Base-by-base conservation (phyloP, 2,113 vertebrate genomes). In the Collichthys lucidus region DNA sequence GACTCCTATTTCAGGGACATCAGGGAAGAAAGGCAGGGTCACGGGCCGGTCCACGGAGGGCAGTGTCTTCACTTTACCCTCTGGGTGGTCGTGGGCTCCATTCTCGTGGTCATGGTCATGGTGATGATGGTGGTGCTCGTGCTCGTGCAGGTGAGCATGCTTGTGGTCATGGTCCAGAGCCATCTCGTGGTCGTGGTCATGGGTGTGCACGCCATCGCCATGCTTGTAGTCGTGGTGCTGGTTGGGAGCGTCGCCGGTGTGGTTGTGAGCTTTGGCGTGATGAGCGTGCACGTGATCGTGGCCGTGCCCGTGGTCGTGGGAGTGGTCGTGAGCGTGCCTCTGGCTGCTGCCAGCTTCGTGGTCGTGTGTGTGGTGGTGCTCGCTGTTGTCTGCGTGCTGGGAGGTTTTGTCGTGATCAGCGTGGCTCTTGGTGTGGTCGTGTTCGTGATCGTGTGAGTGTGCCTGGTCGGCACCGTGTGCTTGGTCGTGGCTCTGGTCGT, bases 121-220 rank as follows among this genome's bases (percentile, higher is more conserved):
- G 71, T 94, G 93, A 61, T 95, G 95, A 70, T 94, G 93, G 70
- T 95, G 94, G 86, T 95, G 95, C 82, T 95, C 94, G 3, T 95
- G 91, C 4, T 86, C 85, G 3, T 95, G 94, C 68, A 94, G 86
- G 77, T 95, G 95, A 24, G 16, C 29, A 61, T 95, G 94, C 46
- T 89, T 90, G 86, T 95, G 95, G 8, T 93, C 82, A 11, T 95
- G 95, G 78, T 95, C 94, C 53, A 95, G 88, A 1, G 92, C 91
- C 0, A 91, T 10, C 72, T 95, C 94, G 2, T 94, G 94, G 77
- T 95, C 94, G 3, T 94, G 94, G 2, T 94, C 90, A 6, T 95
- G 94, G 2, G 93, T 94, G 82, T 93, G 88, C 0, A 10, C 42
- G 10, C 52, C 67, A 0, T 47, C 68, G 1, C 49, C 20, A 4